Percentiles rank a stretch among this genome's conserved stretches.
phyloP scores from a whole-genome alignment of 2,888 invertebrate species.

The Tyria jacobaeae region DNA sequence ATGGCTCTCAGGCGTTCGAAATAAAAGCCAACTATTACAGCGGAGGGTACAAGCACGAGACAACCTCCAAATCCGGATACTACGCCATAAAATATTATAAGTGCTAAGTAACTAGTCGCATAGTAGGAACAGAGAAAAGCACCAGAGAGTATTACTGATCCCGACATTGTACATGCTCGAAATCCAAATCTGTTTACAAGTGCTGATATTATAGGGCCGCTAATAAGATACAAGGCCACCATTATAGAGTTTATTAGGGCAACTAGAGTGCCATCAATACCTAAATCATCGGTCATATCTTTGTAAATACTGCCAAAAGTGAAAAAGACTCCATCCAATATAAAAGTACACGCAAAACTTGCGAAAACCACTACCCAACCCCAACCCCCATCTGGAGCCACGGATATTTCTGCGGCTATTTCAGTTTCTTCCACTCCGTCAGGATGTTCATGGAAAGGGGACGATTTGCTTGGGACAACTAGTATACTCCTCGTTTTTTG shows the following conservation, averaged over 20 bases:
- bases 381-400: constrained; percentile 79
- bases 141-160: constrained; percentile 67
- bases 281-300: constrained; percentile 68
- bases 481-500: constrained; percentile 60
- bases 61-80: constrained; percentile 73
- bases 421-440: constrained; percentile 77
- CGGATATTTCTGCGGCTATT: constrained; percentile 75
- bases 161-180: constrained; percentile 73
- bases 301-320: constrained; percentile 74
- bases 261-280: constrained; percentile 59
- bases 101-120: constrained; percentile 55
- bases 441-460: constrained; percentile 51
- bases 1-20: constrained; percentile 75
- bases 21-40: constrained; percentile 78
- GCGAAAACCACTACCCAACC: constrained; percentile 77
- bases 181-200: constrained; percentile 81
- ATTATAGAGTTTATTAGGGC: constrained; percentile 75
- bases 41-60: constrained; percentile 70
- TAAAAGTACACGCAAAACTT: constrained; percentile 64
- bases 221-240: constrained; percentile 70
- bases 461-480: constrained; percentile 65
- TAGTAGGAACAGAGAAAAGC: constrained; percentile 71
- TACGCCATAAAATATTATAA: constrained; percentile 71
- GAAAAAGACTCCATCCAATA: constrained; percentile 73
- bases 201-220: constrained; percentile 73